Conservation (phyloP, 2,113 vertebrate species). For the Seriola aureovittata region DNA sequence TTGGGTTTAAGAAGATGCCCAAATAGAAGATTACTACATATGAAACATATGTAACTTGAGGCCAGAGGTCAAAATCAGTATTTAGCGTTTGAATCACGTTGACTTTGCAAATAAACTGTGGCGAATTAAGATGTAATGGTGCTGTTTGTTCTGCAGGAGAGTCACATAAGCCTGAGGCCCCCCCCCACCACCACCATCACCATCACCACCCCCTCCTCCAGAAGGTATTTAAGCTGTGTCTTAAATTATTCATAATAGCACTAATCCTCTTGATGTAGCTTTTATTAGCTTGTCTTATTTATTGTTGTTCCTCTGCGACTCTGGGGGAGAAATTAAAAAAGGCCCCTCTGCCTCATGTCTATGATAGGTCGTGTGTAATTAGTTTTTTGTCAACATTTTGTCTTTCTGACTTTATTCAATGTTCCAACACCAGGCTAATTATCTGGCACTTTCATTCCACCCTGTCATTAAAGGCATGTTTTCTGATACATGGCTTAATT, state of each 20-base stretch:
- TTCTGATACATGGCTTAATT: constrained; percentile 65
- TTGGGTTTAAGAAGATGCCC: not conserved
- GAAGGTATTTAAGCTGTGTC: constrained; percentile 66
- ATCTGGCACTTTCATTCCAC: constrained; percentile 37
- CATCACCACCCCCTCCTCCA: constrained; percentile 15
- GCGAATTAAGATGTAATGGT: constrained; percentile 39
- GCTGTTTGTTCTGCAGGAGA: constrained; percentile 60
- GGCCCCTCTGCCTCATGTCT: constrained; percentile 9
- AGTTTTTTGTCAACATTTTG: constrained; percentile 41
- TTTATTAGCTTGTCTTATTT: constrained; percentile 75
- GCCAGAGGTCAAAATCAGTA: constrained; percentile 10
- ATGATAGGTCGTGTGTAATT: constrained; percentile 35
- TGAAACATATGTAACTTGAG: not conserved
- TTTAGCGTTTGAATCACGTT: not conserved
- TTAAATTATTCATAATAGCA: constrained; percentile 79
- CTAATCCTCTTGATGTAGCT: constrained; percentile 75
- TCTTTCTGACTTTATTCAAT: constrained; percentile 44
- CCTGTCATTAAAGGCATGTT: constrained; percentile 49
- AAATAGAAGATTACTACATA: constrained; percentile 19
- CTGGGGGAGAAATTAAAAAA: constrained; percentile 9
- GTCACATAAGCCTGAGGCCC: constrained; percentile 36
- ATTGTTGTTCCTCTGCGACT: constrained; percentile 49
- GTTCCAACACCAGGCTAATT: constrained; percentile 55
- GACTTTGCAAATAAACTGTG: constrained; percentile 45
- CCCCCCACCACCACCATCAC: not conserved